phyloP scores from a whole-genome alignment of 2,888 invertebrate genomes.

The Teinopalpus imperialis region DNA sequence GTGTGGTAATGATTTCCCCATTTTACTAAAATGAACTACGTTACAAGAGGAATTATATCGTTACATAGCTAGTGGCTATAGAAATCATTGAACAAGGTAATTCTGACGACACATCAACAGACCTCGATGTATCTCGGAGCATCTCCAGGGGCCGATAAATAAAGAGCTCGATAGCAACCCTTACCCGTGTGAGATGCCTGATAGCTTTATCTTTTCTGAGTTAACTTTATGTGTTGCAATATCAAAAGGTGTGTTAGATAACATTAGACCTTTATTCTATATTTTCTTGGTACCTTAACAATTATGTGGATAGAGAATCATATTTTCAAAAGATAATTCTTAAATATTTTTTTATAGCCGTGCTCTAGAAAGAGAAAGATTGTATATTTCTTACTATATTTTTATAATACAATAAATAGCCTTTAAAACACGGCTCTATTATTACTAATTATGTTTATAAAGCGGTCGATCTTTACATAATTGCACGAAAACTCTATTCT shows the following conservation, averaged over 20 bases:
- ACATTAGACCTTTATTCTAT: neutral
- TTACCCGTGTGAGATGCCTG: conserved; percentile 40
- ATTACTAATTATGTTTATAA: no score
- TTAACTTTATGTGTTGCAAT: conserved; percentile 32
- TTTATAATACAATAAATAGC: no score
- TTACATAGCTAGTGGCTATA: conserved; percentile 27
- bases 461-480: no score
- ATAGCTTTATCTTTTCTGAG: conserved; percentile 50
- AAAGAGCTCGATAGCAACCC: conserved; percentile 56
- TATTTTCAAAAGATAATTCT: no score
- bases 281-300: conserved; percentile 6
- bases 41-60: neutral
- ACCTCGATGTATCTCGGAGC: conserved; percentile 49
- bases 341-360: no score
- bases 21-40: no score
- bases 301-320: no score
- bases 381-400: no score
- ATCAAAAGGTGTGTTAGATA: conserved; percentile 15
- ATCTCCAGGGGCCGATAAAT: conserved; percentile 64
- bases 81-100: conserved; percentile 66
- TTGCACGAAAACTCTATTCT: no score
- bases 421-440: no score
- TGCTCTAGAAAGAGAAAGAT: no score
- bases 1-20: no score
- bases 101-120: conserved; percentile 66